A percentile compares a stretch with the other conserved stretches of the same genome.
phyloP scores from a whole-genome alignment of 1,140 invertebrate genomes.

The Polypedilum pembai region DNA sequence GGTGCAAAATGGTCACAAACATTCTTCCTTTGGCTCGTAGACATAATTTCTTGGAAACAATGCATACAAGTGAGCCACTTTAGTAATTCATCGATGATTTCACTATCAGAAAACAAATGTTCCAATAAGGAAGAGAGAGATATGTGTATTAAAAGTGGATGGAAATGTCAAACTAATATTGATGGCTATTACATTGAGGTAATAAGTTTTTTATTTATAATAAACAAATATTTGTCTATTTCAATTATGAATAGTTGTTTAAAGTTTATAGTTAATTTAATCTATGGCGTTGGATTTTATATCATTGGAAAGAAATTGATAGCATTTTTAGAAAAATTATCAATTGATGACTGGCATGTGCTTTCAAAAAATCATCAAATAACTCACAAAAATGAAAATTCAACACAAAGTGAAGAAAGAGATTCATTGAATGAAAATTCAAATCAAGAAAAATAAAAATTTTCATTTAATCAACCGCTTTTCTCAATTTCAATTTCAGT shows the following conservation, averaged over 20 bases:
- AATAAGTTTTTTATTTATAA: too few relatives aligned
- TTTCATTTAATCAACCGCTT: not conserved
- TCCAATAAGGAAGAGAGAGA: conserved; percentile 46
- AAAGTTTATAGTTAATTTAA: conserved; percentile 64
- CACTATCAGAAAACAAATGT: conserved; percentile 47
- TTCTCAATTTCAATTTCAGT: too few relatives aligned
- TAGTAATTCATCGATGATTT: conserved; percentile 38
- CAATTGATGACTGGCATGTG: conserved; percentile 46
- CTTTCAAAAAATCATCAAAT: not conserved
- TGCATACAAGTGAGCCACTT: conserved; percentile 52
- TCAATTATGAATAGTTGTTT: too few relatives aligned
- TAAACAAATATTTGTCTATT: too few relatives aligned
- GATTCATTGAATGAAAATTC: not conserved
- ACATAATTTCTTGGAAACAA: conserved; percentile 71
- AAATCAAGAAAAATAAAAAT: not conserved
- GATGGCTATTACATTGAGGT: conserved; percentile 95
- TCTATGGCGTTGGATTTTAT: conserved; percentile 75
- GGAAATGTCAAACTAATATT: conserved; percentile 60
- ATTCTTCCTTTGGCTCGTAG: conserved; percentile 84
- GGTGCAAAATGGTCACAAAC: conserved; percentile 97
- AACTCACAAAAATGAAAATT: not conserved
- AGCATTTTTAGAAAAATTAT: conserved; percentile 46
- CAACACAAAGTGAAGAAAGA: not conserved
- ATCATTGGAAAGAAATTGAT: conserved; percentile 55
- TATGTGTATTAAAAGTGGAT: conserved; percentile 57